Base-by-base conservation (phyloP, 2,888 invertebrate species). In the Aporophyla lueneburgensis region DNA sequence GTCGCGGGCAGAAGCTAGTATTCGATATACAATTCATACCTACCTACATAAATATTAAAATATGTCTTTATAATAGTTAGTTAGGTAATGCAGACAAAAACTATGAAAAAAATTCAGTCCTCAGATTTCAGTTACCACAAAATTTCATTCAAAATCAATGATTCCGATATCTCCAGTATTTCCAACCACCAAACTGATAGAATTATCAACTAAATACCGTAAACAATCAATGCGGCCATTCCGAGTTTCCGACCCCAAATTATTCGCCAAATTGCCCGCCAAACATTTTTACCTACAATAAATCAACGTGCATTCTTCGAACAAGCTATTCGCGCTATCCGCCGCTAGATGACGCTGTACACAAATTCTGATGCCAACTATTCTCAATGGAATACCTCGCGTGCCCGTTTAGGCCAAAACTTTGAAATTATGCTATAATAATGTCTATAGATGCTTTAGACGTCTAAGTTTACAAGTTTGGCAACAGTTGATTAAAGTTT, bases 401-500 rank as follows among this genome's bases (percentile, higher is more conserved):
- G 75, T 70, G 67, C 78, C 75, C 81, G 84, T 77, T 85, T 77
- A 74, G 78, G 74, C 80, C 65, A 80, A 86, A 91, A 91, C 88
- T 93, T 93, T 89, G 91, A 93, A 93, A 93, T 93, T 93, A 93
- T 93, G 93, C 91, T 93, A 93, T 92, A 93, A 91, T 92, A 86
- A 88, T 65, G 76, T 83, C 74, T 87, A 87, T 81, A 79, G 77
- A 87, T 81, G 74, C 68, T 87, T 85, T 85, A 83, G 85, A 72
- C 84, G 90, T 86, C 91, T 83, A 88, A 88, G 80, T 88, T 88
- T 67, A 58, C 77, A 75, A 81, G 83, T 87, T 83, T 93, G 92
- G 91, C 54, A 81, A 87, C 88, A 88, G 92, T 89, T 92, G 94
- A 94, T 94, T 94, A 93, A 91, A 93, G 87, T 91, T 89, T 80